These are phyloP conservation scores for Anguilla obscura DNA, from an alignment of 2,797 vertebrate species.

Conservation along the genomic window DNA sequence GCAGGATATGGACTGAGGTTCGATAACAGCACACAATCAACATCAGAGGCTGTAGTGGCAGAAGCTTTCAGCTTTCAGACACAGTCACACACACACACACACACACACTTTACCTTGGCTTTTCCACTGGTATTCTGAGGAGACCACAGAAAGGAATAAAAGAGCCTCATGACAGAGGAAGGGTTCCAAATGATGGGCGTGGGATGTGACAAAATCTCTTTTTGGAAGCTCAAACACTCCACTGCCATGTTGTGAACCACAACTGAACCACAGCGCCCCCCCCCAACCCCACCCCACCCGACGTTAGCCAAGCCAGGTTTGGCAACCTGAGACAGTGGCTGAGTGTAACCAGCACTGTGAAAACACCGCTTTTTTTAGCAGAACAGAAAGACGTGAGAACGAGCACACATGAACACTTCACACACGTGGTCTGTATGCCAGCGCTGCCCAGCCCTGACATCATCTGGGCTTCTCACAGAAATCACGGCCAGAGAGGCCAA, in stretches of 20 bases:
- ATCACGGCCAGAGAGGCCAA: neutral
- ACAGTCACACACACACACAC: neutral
- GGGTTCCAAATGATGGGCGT: neutral
- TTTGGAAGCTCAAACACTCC: slow-evolving; percentile 7
- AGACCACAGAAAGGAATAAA: slow-evolving; percentile 15
- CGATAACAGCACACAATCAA: neutral
- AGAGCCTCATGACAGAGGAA: neutral
- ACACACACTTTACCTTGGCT: neutral
- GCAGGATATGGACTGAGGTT: neutral
- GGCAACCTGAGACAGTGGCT: neutral
- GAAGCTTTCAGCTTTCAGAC: neutral
- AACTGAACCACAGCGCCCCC: neutral
- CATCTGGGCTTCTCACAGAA: neutral
- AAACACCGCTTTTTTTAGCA: neutral
- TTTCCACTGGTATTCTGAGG: neutral
- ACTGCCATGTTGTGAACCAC: neutral
- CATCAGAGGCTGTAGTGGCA: neutral
- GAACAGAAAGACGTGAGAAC: neutral
- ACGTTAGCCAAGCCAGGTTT: neutral
- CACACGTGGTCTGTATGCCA: neutral
- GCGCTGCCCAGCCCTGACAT: neutral
- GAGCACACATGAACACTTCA: neutral
- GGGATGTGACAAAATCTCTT: slow-evolving; percentile 5
- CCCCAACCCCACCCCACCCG: neutral
- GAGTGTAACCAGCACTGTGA: neutral